Evolutionary conservation across 2,797 vertebrate genomes (phyloP), one percentile per base, ranked within the genome.

Genomic region (Sparidentex hasta): DNA sequence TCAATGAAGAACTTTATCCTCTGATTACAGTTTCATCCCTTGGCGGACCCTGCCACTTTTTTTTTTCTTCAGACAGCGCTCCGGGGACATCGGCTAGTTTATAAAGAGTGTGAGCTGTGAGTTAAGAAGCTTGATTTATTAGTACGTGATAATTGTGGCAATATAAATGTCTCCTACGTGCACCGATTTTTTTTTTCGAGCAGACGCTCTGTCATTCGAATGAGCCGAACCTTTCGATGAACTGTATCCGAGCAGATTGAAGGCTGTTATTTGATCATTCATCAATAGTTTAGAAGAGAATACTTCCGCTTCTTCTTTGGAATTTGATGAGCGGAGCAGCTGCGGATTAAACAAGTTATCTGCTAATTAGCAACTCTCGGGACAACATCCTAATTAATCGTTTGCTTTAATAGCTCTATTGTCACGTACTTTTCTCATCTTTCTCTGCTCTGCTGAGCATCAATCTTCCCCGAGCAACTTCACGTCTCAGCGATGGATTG

Each of bases 271-370:
- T 58, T 8, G 7, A 33, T 33, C 33, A 8, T 77, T 25, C 38
- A 71, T 12, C 16, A 27, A 7, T n/a, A 52, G 16, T 18, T 65
- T 46, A 46, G 56, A 33, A 33, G 33, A 33, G 33, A 33, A 33
- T 33, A 8, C 33, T 33, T 33, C 33, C 7, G 33, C 33, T 33
- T 33, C 33, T 33, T n/a, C 43, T 57, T 46, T 64, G 17, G 13
- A 56, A 20, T 70, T 74, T 74, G 66, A 76, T 50, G 54, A 75
- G 54, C 14, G n/a, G 47, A 62, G 1, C 14, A 63, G 52, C 62
- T 81, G 63, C 62, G 61, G 65, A 76, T 68, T n/a, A 63, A 73
- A 73, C 27, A 77, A 33, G 17, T 43, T 33, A 46, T 70, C 57
- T 76, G 55, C 44, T 71, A 33, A 76, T 75, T 62, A 70, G 25